Evolutionary conservation across 2,888 invertebrate genomes (phyloP), one percentile per base, ranked within the genome.

Genomic region (Ecdyonurus torrentis): DNA sequence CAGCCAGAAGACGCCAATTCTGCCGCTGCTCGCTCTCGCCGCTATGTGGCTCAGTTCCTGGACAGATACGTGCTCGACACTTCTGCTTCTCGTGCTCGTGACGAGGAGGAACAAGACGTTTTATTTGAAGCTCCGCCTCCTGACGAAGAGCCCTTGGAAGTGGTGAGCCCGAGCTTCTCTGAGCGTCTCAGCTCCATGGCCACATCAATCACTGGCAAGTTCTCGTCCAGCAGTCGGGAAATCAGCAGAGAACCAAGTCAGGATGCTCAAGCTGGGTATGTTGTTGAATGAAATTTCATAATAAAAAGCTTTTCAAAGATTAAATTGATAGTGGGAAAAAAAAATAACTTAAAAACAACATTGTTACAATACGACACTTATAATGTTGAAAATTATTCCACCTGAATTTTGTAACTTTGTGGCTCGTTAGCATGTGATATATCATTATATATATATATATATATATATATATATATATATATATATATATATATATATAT

Each of bases 31-130:
- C 81, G 79, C 65, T 81, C 81, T 68, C 78, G 77, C 67, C 77
- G 77, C 2, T 75, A 75, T 66, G 79, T 80, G 58, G 67, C 79
- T 1, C 79, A 81, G 62, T 80, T 81, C 70, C 73, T 83, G 20
- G 83, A 83, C 66, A 79, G 81, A 63, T 84, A 83, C 71, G 82
- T 82, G 19, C 67, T 79, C 69, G 83, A 83, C 70, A 81, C 82
- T 63, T 83, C 75, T 55, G 73, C 78, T 80, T 64, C 76, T 82
- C 66, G 79, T 78, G 63, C n/a, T 2, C 23, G 55, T 18, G 58
- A 60, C n/a, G 64, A 66, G 10, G 20, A 58, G 10, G 68, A 68
- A n/a, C 67, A 68, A 25, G 67, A 68, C 23, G 66, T 68, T 22
- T 24, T 66, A 19, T 66, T 66, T 59, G 66, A 66, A 50, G 22